A percentile compares a stretch with the other conserved stretches of the same genome.
Conservation (phyloP, 1,140 invertebrate species). For the Habropoda laboriosa region DNA sequence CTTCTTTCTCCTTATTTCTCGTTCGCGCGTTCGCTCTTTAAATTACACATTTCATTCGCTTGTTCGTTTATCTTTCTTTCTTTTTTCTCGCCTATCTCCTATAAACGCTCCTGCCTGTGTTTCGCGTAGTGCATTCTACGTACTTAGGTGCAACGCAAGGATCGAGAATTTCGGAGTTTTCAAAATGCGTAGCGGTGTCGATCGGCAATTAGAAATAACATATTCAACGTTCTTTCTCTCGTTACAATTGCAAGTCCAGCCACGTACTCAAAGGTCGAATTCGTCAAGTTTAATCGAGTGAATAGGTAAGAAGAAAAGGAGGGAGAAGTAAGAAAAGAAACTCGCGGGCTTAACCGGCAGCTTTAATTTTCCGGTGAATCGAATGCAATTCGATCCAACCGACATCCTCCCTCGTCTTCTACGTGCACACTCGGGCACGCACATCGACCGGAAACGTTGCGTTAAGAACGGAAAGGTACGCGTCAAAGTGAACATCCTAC, state of each 20-base stretch:
- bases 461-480: too few relatives aligned
- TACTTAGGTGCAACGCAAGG: background rate
- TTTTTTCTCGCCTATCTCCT: background rate
- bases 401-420: background rate
- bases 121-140: background rate
- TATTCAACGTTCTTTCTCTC: background rate
- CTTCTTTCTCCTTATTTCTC: background rate
- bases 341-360: constrained; percentile 28
- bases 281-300: background rate
- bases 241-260: background rate
- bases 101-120: background rate
- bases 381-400: constrained; percentile 35
- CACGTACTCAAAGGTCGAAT: background rate
- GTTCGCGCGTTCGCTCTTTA: background rate
- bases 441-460: too few relatives aligned
- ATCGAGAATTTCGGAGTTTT: background rate
- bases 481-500: too few relatives aligned
- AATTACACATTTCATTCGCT: constrained; percentile 5
- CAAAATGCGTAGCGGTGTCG: constrained; percentile 11
- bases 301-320: background rate
- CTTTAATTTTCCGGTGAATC: constrained; percentile 60
- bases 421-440: too few relatives aligned
- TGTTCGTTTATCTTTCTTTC: constrained; percentile 26
- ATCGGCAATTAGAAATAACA: too few relatives aligned
- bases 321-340: constrained; percentile 4